Evolutionary conservation across 2,888 invertebrate genomes (phyloP), one percentile per base, ranked within the genome.

Genomic region (Stenolophus ochropezus): DNA sequence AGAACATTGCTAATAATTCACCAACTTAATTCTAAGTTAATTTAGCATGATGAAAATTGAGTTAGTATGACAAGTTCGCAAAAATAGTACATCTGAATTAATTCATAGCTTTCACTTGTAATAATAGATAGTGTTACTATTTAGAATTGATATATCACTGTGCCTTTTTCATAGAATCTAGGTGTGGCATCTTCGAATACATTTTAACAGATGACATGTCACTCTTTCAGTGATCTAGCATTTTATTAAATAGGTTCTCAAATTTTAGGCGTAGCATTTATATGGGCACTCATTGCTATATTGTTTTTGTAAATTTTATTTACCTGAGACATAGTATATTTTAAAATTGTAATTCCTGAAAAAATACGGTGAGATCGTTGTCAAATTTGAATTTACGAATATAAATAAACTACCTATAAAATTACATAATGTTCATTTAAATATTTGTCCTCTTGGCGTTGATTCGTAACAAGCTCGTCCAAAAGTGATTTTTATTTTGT

Each of bases 81-180:
- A 61, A 61, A 61, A 61, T 56, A 61, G 18, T 51, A 51, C 51
- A 51, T 16, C 51, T 51, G 18, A 56, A 53, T 56, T 56, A 56
- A 20, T 56, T 8, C 53, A 6, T 18, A 16, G 53, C 20, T 42
- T 42, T 42, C 33, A 42, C 33, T 51, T 51, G 14, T 51, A 51
- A 51, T 51, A 51, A 51, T 51, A 51, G 33, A 11, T 42, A 11
- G 1, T 8, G 33, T 1, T 33, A 8, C 33, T 33, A 4, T 33
- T 33, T 33, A 33, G 33, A 33, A 33, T 33, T 42, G 33, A 42
- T 42, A 42, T 42, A 42, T 42, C 33, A 42, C 33, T 42, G 33
- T n/a, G 33, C 8, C 11, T 42, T 42, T 42, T 42, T 42, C 33
- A 11, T 42, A 42, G 33, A 33, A 33, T 33, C 8, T 33, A 42